A percentile compares a stretch with the other conserved stretches of the same genome.
phyloP scores from a whole-genome alignment of 1,140 invertebrate genomes.

The Melitaea cinxia region DNA sequence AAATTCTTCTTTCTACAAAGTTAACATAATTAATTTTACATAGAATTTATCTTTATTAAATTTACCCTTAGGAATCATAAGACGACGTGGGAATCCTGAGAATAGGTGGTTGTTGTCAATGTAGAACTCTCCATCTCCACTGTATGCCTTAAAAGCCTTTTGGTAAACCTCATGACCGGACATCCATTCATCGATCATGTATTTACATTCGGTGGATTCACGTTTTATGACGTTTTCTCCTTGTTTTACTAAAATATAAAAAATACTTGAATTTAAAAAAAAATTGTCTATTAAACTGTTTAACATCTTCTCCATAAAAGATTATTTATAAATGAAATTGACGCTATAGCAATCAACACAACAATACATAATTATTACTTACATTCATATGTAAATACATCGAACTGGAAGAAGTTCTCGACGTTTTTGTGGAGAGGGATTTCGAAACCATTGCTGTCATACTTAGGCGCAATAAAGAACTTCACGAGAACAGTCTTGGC shows the following conservation, averaged over 20 bases:
- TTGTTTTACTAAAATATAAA: slow-evolving; percentile 61
- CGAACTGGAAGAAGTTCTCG: slow-evolving; percentile 80
- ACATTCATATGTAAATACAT: slow-evolving; percentile 78
- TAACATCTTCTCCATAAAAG: no score
- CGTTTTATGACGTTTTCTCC: slow-evolving; percentile 76
- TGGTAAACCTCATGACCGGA: slow-evolving; percentile 68
- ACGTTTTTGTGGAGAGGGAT: slow-evolving; percentile 80
- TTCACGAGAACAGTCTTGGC: slow-evolving; percentile 78
- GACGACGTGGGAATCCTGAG: slow-evolving; percentile 83
- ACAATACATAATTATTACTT: slow-evolving; percentile 7
- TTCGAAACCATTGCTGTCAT: slow-evolving; percentile 79
- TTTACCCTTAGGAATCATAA: slow-evolving; percentile 85
- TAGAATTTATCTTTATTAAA: no score
- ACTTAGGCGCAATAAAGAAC: slow-evolving; percentile 87
- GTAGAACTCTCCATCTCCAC: slow-evolving; percentile 59
- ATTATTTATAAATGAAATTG: no score
- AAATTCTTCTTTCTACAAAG: no score
- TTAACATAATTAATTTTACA: no score
- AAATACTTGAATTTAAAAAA: not conserved
- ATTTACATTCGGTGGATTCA: slow-evolving; percentile 70
- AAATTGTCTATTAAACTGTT: not conserved
- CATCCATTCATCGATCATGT: slow-evolving; percentile 67
- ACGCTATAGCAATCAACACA: no score
- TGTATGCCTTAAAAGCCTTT: slow-evolving; percentile 65
- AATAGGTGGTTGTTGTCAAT: slow-evolving; percentile 50